These are phyloP conservation scores for Andrena camellia DNA, from an alignment of 2,888 invertebrate genomes.

Conservation along the genomic window DNA sequence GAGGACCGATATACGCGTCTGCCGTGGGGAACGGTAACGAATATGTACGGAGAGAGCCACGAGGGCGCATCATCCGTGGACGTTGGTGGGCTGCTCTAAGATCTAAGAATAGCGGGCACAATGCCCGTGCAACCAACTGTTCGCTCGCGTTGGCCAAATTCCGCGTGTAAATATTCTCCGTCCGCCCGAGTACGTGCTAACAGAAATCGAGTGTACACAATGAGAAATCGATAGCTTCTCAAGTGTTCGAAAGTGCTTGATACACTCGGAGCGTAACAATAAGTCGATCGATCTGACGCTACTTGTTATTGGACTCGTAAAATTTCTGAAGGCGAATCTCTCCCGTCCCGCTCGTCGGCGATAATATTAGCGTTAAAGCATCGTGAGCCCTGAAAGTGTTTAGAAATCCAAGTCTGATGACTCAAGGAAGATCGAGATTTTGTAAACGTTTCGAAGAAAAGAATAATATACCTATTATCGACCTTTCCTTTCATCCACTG, in stretches of 20 bases:
- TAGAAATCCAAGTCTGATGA: background rate
- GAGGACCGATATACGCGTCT: background rate
- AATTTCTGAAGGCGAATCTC: background rate
- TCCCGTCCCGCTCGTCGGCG: background rate
- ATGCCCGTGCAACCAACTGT: constrained; percentile 29
- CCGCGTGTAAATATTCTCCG: constrained; percentile 41
- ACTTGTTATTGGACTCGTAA: background rate
- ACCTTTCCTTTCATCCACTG: constrained; percentile 92
- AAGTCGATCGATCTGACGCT: background rate
- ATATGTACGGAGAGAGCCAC: background rate
- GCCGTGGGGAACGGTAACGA: background rate
- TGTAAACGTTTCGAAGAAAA: background rate
- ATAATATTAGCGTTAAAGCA: background rate
- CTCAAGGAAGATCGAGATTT: background rate
- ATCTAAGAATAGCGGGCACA: constrained; percentile 49
- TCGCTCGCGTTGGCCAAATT: constrained; percentile 47
- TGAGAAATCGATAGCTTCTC: background rate
- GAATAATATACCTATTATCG: constrained; percentile 85
- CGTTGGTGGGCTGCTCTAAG: constrained; percentile 1
- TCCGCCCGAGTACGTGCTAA: background rate
- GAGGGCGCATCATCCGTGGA: constrained; percentile 6
- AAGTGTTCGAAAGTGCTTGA: background rate
- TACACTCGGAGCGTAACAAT: background rate
- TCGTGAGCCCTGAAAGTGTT: background rate
- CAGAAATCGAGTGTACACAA: background rate